Evolutionary conservation across 2,797 vertebrate genomes (phyloP).

Genomic region (Muraenolepis orangiensis): DNA sequence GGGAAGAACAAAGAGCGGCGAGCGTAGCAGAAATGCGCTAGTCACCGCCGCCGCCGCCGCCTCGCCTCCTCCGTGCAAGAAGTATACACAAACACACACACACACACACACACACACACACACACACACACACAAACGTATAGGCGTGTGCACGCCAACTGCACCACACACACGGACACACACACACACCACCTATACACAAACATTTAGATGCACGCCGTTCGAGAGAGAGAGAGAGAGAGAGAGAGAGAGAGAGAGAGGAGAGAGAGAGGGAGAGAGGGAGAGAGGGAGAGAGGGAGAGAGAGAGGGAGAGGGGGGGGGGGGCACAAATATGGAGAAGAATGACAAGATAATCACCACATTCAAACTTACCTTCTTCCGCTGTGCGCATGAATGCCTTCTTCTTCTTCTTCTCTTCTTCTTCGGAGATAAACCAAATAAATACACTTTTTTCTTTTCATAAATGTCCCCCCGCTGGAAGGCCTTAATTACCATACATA

Average conservation of each 20-base stretch:
- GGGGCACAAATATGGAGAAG: too few species aligned
- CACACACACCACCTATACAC: not conserved
- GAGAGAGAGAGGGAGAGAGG: slow-evolving; percentile 14
- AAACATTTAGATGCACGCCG: slow-evolving; percentile 26
- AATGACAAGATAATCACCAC: slow-evolving; percentile 83
- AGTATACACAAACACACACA: too few species aligned
- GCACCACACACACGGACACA: slow-evolving; percentile 11
- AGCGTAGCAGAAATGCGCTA: slow-evolving; percentile 72
- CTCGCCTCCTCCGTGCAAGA: too few species aligned
- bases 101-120: too few species aligned
- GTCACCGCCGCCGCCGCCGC: too few species aligned
- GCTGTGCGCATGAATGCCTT: slow-evolving; percentile 70
- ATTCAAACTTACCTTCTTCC: slow-evolving; percentile 82
- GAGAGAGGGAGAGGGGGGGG: too few species aligned
- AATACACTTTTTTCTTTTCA: slow-evolving; percentile 81
- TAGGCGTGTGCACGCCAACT: slow-evolving; percentile 7
- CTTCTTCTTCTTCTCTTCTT: too few species aligned
- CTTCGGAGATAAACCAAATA: slow-evolving; percentile 77
- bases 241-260: not conserved
- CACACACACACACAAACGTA: slow-evolving; percentile 25
- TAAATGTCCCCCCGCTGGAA: slow-evolving; percentile 66
- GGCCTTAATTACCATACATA: slow-evolving; percentile 74
- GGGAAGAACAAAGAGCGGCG: slow-evolving; percentile 73
- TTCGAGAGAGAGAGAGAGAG: slow-evolving; percentile 21
- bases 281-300: slow-evolving; percentile 3